Evolutionary conservation across 1,140 invertebrate species (phyloP).

Genomic region (Drosophila kanapiae): DNA sequence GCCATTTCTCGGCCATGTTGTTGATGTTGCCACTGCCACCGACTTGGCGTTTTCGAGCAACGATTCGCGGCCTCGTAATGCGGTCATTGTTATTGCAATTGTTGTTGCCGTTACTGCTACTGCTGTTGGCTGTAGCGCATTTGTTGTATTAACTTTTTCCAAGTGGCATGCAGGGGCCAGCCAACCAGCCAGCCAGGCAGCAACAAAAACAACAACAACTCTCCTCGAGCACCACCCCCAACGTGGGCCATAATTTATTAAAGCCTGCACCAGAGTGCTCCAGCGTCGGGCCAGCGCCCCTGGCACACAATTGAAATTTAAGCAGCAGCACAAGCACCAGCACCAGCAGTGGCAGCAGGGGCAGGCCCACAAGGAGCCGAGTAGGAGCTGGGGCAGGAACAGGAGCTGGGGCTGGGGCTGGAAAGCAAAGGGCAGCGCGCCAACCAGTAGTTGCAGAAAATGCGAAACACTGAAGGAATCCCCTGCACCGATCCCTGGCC

Average conservation of each 20-base stretch:
- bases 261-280: conserved; percentile 82
- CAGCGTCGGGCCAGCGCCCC: conserved; percentile 73
- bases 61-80: conserved; percentile 83
- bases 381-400: background rate
- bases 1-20: conserved; percentile 81
- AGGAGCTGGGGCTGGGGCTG: background rate
- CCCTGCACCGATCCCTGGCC: background rate
- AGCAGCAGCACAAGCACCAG: conserved; percentile 49
- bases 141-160: conserved; percentile 81
- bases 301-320: conserved; percentile 80
- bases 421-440: conserved; percentile 38
- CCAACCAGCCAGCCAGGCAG: conserved; percentile 31
- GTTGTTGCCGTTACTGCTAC: conserved; percentile 53
- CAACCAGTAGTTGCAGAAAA: conserved; percentile 68
- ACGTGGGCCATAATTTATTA: conserved; percentile 76
- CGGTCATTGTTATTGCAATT: conserved; percentile 76
- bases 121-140: conserved; percentile 59
- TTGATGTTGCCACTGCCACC: conserved; percentile 60
- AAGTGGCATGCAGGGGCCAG: conserved; percentile 70
- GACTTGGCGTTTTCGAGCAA: conserved; percentile 65
- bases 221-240: conserved; percentile 27
- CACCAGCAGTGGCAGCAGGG: conserved; percentile 26
- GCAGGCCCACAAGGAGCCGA: conserved; percentile 4
- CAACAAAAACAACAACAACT: conserved; percentile 32
- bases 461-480: conserved; percentile 64